phyloP scores from a whole-genome alignment of 2,113 vertebrate genomes.

The Anoura caudifer region DNA sequence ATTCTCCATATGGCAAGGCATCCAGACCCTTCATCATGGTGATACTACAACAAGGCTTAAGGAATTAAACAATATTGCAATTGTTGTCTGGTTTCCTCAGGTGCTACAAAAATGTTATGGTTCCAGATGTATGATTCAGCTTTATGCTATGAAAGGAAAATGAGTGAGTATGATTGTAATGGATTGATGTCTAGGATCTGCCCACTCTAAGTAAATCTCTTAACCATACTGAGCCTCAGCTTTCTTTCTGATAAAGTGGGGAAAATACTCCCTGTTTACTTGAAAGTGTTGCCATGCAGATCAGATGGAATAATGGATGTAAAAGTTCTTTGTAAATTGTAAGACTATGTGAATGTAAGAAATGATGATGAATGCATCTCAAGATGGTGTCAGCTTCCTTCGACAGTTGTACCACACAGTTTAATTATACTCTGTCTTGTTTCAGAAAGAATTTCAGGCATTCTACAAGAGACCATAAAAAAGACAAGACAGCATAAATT shows the following conservation, averaged over 20 bases:
- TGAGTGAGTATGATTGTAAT: not conserved
- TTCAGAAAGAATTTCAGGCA: slow-evolving; percentile 34
- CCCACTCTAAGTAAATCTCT: not conserved
- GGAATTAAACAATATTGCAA: not conserved
- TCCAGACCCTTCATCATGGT: no score
- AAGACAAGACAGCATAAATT: slow-evolving; percentile 52
- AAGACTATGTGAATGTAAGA: slow-evolving; percentile 1
- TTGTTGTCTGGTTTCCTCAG: no score
- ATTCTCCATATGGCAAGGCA: not conserved
- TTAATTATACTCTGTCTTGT: slow-evolving; percentile 59
- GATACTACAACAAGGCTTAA: not conserved
- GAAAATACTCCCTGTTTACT: not conserved
- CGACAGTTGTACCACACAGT: not conserved
- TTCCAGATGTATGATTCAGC: not conserved
- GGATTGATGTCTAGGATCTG: not conserved
- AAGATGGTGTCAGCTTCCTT: slow-evolving; percentile 1
- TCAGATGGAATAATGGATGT: not conserved
- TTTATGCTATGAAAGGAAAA: not conserved
- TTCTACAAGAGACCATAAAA: slow-evolving; percentile 41
- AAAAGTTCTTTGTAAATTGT: not conserved
- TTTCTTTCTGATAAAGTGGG: slow-evolving; percentile 7
- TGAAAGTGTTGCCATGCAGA: not conserved
- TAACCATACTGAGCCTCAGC: not conserved
- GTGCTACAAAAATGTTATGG: not conserved
- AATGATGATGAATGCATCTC: slow-evolving; percentile 50